Base-by-base conservation (phyloP, 2,888 invertebrate genomes). In the Malthinus flaveolus region DNA sequence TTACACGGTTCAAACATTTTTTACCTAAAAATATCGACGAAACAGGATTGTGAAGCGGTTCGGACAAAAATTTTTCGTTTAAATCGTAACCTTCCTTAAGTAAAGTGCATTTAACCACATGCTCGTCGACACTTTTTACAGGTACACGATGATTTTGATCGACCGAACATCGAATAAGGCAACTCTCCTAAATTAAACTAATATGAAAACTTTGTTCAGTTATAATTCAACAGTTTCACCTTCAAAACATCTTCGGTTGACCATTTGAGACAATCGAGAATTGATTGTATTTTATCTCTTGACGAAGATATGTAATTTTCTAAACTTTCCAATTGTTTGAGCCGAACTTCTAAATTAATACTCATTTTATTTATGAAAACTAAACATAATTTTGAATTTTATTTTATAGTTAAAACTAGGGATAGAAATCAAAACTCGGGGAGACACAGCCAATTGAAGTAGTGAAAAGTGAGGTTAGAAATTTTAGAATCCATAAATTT, bases 71-170 rank as follows among this genome's bases (percentile, higher is more conserved):
- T 8, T 75, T 37, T 56, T 82, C 81, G 1, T 76, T 66, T 54
- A 73, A 66, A 31, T 69, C 64, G 63, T 84, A 84, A 51, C 81
- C 82, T 66, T 81, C 78, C 11, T 74, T 71, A 67, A 75, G 80
- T 71, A 82, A 74, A 36, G 75, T 73, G 68, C 84, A 84, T 61
- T 71, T 73, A 39, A 75, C 70, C 5, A 82, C 66, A 73, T 84
- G 84, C 47, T 73, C 68, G 23, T 78, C 73, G 7, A 79, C 65
- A 34, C 69, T 75, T 62, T 75, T 73, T 56, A 75, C 67, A n/a
- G 76, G 73, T 39, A 84, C 70, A 58, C 75, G 71, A 68, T 84
- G 84, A 9, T 75, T 75, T 9, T 71, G 57, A 71, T 83, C 76
- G 13, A 81, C 72, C 1, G 81, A 80, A 61, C 84, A 84, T n/a